Evolutionary conservation across 2,888 invertebrate genomes (phyloP).

Genomic region (Melieria omissa): DNA sequence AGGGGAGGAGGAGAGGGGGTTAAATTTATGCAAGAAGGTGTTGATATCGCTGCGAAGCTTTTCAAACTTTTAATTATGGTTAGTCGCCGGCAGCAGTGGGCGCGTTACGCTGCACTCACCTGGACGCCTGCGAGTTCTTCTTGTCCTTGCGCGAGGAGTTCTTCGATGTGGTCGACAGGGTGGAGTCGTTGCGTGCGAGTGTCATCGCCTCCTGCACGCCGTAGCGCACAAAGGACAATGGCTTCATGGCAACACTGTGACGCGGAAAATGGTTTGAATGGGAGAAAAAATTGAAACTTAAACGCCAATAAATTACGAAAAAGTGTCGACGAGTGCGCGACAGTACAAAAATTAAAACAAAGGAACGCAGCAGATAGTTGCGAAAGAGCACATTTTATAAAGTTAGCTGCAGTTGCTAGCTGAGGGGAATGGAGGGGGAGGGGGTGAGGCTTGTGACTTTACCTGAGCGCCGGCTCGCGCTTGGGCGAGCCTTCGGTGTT

Average conservation of each 20-base stretch:
- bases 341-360: not conserved
- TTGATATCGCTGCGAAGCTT: constrained; percentile 15
- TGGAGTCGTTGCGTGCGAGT: constrained; percentile 68
- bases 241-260: constrained; percentile 74
- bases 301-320: constrained; percentile 31
- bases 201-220: constrained; percentile 67
- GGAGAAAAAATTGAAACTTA: constrained; percentile 32
- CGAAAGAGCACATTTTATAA: not conserved
- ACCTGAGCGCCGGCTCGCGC: constrained; percentile 65
- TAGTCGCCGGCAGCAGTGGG: not conserved
- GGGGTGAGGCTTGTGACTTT: constrained; percentile 14
- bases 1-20: too few species aligned
- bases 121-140: constrained; percentile 67
- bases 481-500: constrained; percentile 64
- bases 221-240: constrained; percentile 65
- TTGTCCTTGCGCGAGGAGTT: constrained; percentile 67
- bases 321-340: constrained; percentile 25
- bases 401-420: not conserved
- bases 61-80: constrained; percentile 26
- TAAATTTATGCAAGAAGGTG: constrained; percentile 28
- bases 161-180: constrained; percentile 72
- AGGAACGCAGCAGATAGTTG: not conserved
- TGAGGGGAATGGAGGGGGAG: not conserved
- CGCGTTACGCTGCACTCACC: constrained; percentile 53
- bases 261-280: not conserved